These are phyloP conservation scores for Chlamydotis undulata DNA, from an alignment of 2,113 vertebrate species.

Conservation along the genomic window DNA sequence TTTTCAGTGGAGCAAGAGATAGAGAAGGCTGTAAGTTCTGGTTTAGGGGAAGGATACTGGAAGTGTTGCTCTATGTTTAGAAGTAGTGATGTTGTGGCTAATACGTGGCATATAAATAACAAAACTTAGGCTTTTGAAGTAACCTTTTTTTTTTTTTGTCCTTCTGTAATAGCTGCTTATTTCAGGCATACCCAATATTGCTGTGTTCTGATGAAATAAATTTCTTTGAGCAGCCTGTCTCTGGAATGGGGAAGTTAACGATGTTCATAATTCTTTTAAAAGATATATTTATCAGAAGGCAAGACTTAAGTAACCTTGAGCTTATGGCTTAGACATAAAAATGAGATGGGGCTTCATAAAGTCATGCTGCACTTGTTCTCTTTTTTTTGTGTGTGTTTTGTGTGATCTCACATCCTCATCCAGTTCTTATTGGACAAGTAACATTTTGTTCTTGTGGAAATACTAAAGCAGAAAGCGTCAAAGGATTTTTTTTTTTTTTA, in stretches of 20 bases:
- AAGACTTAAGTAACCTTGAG: background rate
- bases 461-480: background rate
- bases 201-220: background rate
- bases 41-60: accelerated
- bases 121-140: background rate
- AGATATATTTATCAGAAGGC: background rate
- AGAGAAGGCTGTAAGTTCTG: background rate
- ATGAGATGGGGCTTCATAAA: background rate
- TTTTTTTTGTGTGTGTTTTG: background rate
- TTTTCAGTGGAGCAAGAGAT: background rate
- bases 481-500: background rate
- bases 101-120: background rate
- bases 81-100: background rate
- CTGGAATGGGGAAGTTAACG: background rate
- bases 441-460: background rate
- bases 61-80: background rate
- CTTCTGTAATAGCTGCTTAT: background rate
- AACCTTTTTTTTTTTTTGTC: background rate
- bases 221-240: background rate
- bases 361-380: background rate
- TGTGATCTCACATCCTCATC: background rate
- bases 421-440: background rate
- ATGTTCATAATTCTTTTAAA: background rate
- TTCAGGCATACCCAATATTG: background rate
- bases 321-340: background rate